Conservation (phyloP, 2,888 invertebrate genomes). For the Erpobdella octoculata region DNA sequence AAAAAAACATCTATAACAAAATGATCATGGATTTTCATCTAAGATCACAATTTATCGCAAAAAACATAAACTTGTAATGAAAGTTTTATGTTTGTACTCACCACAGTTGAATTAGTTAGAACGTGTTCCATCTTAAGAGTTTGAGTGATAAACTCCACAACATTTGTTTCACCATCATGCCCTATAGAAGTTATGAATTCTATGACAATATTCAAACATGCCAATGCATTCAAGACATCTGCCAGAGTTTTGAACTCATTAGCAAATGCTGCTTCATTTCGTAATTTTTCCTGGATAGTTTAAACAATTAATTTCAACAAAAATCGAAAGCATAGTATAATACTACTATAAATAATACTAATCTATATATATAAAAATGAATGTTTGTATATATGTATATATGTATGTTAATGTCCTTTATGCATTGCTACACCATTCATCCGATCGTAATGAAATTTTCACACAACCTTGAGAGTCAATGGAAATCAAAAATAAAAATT, state of each 20-base stretch:
- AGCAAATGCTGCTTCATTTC: too few relatives aligned
- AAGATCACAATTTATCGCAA: not conserved
- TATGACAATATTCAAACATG: slow-evolving; percentile 34
- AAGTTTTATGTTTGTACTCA: slow-evolving; percentile 18
- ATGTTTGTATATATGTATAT: too few relatives aligned
- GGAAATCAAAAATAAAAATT: too few relatives aligned
- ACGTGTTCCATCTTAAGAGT: slow-evolving; percentile 39
- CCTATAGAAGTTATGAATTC: slow-evolving; percentile 36
- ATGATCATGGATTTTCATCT: not conserved
- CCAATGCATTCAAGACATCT: slow-evolving; percentile 31
- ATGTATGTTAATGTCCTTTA: too few relatives aligned
- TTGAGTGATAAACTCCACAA: slow-evolving; percentile 40
- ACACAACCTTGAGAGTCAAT: too few relatives aligned
- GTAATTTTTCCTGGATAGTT: not conserved
- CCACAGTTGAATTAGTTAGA: not conserved
- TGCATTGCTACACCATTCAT: too few relatives aligned
- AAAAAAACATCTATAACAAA: not conserved
- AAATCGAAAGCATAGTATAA: not conserved
- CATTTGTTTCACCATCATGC: slow-evolving; percentile 27
- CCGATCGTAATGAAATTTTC: too few relatives aligned
- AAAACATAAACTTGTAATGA: not conserved
- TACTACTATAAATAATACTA: too few relatives aligned
- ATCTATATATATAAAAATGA: too few relatives aligned
- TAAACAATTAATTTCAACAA: not conserved
- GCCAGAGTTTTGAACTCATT: slow-evolving; percentile 30